Evolutionary conservation across 2,888 invertebrate genomes (phyloP).

Genomic region (Chymomyza amoena): DNA sequence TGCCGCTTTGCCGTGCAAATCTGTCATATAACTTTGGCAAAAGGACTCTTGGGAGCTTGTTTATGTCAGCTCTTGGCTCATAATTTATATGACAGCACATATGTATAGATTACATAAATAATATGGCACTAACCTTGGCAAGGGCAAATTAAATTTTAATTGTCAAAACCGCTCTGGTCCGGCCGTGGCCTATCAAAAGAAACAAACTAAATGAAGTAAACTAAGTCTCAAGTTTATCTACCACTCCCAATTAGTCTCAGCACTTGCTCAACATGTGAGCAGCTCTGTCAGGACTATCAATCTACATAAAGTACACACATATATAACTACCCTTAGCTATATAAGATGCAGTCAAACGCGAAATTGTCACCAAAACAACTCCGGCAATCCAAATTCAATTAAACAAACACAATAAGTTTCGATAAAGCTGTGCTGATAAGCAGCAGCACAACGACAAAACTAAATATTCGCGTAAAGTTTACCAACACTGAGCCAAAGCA

Average conservation of each 20-base stretch:
- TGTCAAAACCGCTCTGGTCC: constrained; percentile 28
- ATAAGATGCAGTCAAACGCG: constrained; percentile 57
- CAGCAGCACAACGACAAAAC: constrained; percentile 53
- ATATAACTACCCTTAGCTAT: constrained; percentile 21
- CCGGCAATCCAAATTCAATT: constrained; percentile 77
- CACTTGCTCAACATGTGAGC: constrained; percentile 21
- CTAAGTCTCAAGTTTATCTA: constrained; percentile 64
- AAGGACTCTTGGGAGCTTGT: constrained; percentile 78
- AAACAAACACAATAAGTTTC: constrained; percentile 78
- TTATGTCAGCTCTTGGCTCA: constrained; percentile 77
- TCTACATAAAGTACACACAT: constrained; percentile 10
- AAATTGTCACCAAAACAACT: constrained; percentile 56
- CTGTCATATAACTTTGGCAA: constrained; percentile 77
- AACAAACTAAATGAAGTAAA: constrained; percentile 62
- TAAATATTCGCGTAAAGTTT: constrained; percentile 72
- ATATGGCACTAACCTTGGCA: neutral
- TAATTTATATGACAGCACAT: constrained; percentile 70
- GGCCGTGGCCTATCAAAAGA: constrained; percentile 3
- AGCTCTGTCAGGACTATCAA: constrained; percentile 44
- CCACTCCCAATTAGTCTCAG: constrained; percentile 66
- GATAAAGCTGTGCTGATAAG: constrained; percentile 76
- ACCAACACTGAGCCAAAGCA: constrained; percentile 33
- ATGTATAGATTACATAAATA: constrained; percentile 51
- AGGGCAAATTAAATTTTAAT: constrained; percentile 69
- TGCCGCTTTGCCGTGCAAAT: constrained; percentile 62